Percentiles rank a stretch among this genome's conserved stretches.
These are phyloP conservation scores for Sussaba pulchella DNA, from an alignment of 2,888 invertebrate species.

Conservation along the genomic window DNA sequence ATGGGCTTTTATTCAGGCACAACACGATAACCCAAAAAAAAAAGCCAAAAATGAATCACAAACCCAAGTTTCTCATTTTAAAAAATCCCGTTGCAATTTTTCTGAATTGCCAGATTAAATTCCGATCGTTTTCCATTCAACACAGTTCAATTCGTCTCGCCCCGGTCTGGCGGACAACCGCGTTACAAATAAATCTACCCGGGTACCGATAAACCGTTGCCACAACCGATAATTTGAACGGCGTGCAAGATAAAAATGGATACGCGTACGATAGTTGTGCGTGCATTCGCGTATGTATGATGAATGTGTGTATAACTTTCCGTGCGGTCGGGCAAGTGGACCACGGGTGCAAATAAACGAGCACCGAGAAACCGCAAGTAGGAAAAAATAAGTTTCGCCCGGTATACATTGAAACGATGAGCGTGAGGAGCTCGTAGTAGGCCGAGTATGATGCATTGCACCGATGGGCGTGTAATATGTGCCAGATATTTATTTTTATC, in stretches of 20 bases:
- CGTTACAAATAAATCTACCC: slow-evolving; percentile 1
- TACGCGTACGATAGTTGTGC: slow-evolving; percentile 8
- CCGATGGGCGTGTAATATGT: background rate
- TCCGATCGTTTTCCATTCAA: background rate
- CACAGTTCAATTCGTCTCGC: background rate
- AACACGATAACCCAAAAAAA: no score
- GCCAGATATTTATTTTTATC: background rate
- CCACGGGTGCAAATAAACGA: slow-evolving; percentile 48
- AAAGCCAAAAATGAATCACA: no score
- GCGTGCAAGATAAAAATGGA: slow-evolving; percentile 14
- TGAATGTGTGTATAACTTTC: slow-evolving; percentile 46
- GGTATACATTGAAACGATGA: slow-evolving; percentile 37
- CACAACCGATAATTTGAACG: slow-evolving; percentile 35
- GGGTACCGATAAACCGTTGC: background rate
- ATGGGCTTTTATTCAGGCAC: no score
- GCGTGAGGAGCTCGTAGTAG: slow-evolving; percentile 35
- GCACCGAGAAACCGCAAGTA: slow-evolving; percentile 48
- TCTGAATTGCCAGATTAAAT: no score
- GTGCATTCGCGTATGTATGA: no score
- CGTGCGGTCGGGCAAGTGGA: slow-evolving; percentile 61
- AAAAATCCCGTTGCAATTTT: no score
- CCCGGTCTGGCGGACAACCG: slow-evolving; percentile 3
- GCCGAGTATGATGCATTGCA: slow-evolving; percentile 29
- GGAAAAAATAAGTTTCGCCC: slow-evolving; percentile 48
- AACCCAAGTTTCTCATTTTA: no score